Evolutionary conservation across 2,888 invertebrate genomes (phyloP).

Genomic region (Pammene aurita): DNA sequence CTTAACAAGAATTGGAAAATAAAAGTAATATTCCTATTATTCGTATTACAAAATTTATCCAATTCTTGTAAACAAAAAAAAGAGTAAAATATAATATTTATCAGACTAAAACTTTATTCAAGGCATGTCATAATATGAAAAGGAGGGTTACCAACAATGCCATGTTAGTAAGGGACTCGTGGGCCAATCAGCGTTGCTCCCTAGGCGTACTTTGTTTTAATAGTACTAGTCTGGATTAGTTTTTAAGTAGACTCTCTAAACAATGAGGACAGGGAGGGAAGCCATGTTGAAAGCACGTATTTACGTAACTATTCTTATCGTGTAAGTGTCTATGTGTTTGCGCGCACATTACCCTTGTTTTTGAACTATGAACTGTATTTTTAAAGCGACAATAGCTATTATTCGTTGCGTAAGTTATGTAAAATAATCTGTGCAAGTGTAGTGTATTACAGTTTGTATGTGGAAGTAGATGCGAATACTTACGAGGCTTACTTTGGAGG

Average conservation of each 20-base stretch:
- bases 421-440: constrained; percentile 2
- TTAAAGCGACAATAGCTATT: neutral
- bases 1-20: no score
- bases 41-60: no score
- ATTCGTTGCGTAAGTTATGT: neutral
- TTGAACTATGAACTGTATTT: constrained; percentile 9
- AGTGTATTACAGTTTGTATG: constrained; percentile 15
- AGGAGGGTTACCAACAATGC: constrained; percentile 51
- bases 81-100: neutral
- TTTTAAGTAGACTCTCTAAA: constrained; percentile 73
- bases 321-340: constrained; percentile 9
- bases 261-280: constrained; percentile 61
- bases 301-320: constrained; percentile 40
- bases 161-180: constrained; percentile 58
- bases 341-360: constrained; percentile 1
- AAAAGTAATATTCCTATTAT: no score
- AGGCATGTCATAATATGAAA: constrained; percentile 14
- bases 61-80: no score
- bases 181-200: constrained; percentile 69
- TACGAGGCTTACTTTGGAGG: constrained; percentile 20
- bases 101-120: constrained; percentile 4
- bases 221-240: constrained; percentile 79
- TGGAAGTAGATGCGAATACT: constrained; percentile 14
- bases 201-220: constrained; percentile 74
- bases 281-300: constrained; percentile 60